These are phyloP conservation scores for Scaptomyza polygonia DNA, from an alignment of 2,888 invertebrate species.

Conservation along the genomic window DNA sequence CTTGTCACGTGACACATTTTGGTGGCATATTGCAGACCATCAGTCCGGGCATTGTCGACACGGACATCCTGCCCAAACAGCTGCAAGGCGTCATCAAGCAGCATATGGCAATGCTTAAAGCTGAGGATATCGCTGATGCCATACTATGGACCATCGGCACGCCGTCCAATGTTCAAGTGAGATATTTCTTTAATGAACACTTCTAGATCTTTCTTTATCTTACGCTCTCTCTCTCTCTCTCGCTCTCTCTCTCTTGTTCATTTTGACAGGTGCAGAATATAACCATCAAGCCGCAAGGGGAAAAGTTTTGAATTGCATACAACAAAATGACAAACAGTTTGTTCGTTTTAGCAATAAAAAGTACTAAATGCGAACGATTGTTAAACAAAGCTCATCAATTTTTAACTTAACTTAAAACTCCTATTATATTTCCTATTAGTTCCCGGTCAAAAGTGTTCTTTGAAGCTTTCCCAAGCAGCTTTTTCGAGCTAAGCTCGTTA, in stretches of 20 bases:
- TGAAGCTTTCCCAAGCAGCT: not conserved
- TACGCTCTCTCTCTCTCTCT: not conserved
- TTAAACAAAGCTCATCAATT: not conserved
- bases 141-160: slow-evolving; percentile 81
- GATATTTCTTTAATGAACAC: slow-evolving; percentile 1
- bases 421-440: not conserved
- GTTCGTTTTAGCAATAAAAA: not conserved
- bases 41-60: slow-evolving; percentile 82
- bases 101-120: slow-evolving; percentile 76
- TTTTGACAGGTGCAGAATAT: slow-evolving; percentile 78
- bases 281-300: slow-evolving; percentile 82
- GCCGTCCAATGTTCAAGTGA: slow-evolving; percentile 82
- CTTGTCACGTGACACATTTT: slow-evolving; percentile 29
- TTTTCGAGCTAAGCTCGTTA: not conserved
- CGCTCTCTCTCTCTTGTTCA: not conserved
- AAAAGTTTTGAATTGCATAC: slow-evolving; percentile 69
- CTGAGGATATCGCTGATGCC: slow-evolving; percentile 82
- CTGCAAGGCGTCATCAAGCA: slow-evolving; percentile 74
- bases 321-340: not conserved
- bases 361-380: not conserved
- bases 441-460: not conserved
- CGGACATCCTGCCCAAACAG: slow-evolving; percentile 80
- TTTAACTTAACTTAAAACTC: not conserved
- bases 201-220: no score
- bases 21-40: slow-evolving; percentile 67